A percentile compares a stretch with the other conserved stretches of the same genome.
These are phyloP conservation scores for Sesamia nonagrioides DNA, from an alignment of 1,140 invertebrate genomes.

Conservation along the genomic window DNA sequence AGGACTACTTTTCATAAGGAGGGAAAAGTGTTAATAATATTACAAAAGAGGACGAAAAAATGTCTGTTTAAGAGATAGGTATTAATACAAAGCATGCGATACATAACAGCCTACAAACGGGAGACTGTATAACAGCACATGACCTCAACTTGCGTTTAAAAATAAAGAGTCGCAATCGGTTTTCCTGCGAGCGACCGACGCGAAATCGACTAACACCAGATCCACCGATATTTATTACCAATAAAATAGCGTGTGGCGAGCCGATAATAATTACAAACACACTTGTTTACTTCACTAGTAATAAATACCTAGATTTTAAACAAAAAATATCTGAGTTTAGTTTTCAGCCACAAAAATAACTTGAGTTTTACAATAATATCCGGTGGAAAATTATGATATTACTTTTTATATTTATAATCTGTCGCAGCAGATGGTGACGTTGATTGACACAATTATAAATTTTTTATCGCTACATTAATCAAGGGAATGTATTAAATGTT, in stretches of 20 bases:
- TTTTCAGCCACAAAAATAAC: slow-evolving; percentile 69
- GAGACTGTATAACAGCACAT: slow-evolving; percentile 56
- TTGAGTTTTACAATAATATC: slow-evolving; percentile 75
- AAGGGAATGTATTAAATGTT: background rate
- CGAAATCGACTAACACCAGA: slow-evolving; percentile 72
- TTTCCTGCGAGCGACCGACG: slow-evolving; percentile 60
- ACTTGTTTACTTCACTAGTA: slow-evolving; percentile 58
- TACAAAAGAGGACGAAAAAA: background rate
- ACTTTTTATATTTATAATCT: slow-evolving; percentile 74
- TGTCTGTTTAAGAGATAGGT: too few species aligned
- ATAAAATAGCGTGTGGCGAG: slow-evolving; percentile 72
- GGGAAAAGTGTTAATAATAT: too few species aligned
- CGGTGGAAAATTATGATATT: slow-evolving; percentile 68
- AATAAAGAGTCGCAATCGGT: slow-evolving; percentile 70
- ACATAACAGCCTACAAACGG: slow-evolving; percentile 48
- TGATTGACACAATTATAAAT: slow-evolving; percentile 64
- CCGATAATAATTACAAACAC: slow-evolving; percentile 65
- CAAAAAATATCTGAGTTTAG: slow-evolving; percentile 60
- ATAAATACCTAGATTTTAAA: slow-evolving; percentile 59
- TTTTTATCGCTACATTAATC: slow-evolving; percentile 37
- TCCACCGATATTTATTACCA: slow-evolving; percentile 77
- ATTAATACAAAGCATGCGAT: background rate
- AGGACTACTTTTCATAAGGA: too few species aligned
- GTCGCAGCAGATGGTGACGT: slow-evolving; percentile 71
- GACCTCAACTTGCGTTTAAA: slow-evolving; percentile 72